These are phyloP conservation scores for Trichoplusia ni DNA, from an alignment of 1,140 invertebrate species.

Conservation along the genomic window DNA sequence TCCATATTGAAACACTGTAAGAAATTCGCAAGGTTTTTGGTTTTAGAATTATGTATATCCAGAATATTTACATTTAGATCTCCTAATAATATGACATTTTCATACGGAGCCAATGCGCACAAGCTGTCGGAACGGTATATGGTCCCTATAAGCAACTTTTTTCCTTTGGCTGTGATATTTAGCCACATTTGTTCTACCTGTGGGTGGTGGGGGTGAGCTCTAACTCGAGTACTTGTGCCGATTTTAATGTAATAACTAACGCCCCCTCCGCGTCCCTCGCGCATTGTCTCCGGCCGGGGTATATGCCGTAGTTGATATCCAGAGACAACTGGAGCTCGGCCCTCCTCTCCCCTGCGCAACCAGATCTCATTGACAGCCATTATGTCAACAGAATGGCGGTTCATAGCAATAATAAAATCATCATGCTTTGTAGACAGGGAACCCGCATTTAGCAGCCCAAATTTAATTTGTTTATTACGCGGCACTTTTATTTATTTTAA, in stretches of 20 bases:
- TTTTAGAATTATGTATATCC: background rate
- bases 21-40: background rate
- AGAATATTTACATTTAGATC: background rate
- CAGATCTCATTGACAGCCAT: constrained; percentile 33
- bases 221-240: background rate
- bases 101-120: background rate
- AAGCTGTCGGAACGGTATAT: background rate
- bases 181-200: constrained; percentile 22
- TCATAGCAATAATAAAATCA: constrained; percentile 20
- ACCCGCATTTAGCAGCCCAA: constrained; percentile 15
- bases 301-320: constrained; percentile 8
- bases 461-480: background rate
- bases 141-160: background rate
- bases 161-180: background rate
- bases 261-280: constrained; percentile 11
- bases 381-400: background rate
- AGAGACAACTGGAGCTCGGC: background rate
- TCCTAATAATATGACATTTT: background rate
- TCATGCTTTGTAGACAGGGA: constrained; percentile 23
- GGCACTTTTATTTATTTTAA: no score
- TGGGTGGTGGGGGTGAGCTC: background rate
- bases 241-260: constrained; percentile 17
- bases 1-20: background rate
- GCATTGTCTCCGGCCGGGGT: background rate
- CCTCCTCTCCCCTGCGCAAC: constrained; percentile 16